Evolutionary conservation across 2,113 vertebrate genomes (phyloP).

Genomic region (Plecotus auritus): DNA sequence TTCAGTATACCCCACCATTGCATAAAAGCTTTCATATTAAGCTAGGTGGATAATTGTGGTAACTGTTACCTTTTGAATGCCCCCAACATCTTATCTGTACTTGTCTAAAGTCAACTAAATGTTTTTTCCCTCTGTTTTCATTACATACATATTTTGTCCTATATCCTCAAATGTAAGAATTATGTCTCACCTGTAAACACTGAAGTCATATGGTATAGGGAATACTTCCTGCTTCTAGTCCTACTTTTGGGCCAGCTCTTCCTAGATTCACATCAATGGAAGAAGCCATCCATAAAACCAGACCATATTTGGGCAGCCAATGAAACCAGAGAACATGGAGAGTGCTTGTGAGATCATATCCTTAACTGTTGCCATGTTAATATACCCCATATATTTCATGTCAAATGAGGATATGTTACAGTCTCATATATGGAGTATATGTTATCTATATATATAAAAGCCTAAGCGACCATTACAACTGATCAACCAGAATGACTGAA

Average conservation of each 20-base stretch:
- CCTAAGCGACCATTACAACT: too few species aligned
- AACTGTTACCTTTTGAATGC: not conserved
- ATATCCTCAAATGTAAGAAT: not conserved
- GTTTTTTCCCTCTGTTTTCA: not conserved
- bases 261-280: not conserved
- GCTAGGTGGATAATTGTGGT: not conserved
- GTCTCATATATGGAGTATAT: not conserved
- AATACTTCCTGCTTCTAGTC: not conserved
- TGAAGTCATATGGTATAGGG: not conserved
- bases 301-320: not conserved
- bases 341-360: not conserved
- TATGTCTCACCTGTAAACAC: not conserved
- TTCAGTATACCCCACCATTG: not conserved
- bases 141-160: not conserved
- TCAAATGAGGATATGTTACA: not conserved
- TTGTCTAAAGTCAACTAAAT: not conserved
- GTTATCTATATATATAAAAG: not conserved
- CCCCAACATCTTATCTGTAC: not conserved
- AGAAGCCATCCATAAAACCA: not conserved
- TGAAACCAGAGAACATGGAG: not conserved
- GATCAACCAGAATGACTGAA: too few species aligned
- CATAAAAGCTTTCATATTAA: slow-evolving; percentile 21
- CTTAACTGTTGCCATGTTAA: not conserved
- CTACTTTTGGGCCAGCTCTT: not conserved
- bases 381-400: not conserved